Base-by-base conservation (phyloP, 2,888 invertebrate genomes). In the Icerya purchasi region DNA sequence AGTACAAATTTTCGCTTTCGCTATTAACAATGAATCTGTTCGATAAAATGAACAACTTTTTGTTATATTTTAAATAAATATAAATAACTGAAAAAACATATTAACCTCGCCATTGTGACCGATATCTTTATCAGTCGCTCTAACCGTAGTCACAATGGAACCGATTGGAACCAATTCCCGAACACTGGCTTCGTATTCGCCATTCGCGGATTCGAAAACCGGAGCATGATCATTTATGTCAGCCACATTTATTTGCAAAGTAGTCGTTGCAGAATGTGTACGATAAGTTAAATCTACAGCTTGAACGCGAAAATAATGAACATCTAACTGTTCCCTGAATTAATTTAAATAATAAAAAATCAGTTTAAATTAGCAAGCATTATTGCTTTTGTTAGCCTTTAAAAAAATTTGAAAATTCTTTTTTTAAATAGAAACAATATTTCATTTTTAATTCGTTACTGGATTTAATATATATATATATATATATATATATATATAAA, bases 211-310 rank as follows among this genome's bases (percentile, higher is more conserved):
- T 72, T 96, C 96, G 71, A 97, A 97, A 3, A 81, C 80, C 0
- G 97, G 97, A 21, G 85, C 79, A 69, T 97, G 93, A 72, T 97
- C 97, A 71, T 97, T 97, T 65, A 88, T 86, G 72, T 97, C 97
- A 58, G 88, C 72, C 0, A 97, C 93, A 70, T 90, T 90, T 59
- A 97, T 88, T 73, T 82, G 75, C 5, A 93, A 73, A 25, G 88
- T 94, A 18, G 88, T 92, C 21, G 90, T 94, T 14, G 86, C 92
- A 58, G 86, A 91, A 66, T 84, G 77, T 1, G 84, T 86, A n/a
- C 86, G 89, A 69, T 86, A 86, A 61, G 84, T 85, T 67, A 84
- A 85, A 70, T 94, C 93, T 1, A 84, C 83, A 0, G 93, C 94
- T 3, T 87, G 83, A 0, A 96, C 84, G 25, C 86, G 78, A 71